Percentiles rank a stretch among this genome's conserved stretches.
phyloP scores from a whole-genome alignment of 2,888 invertebrate genomes.

The Congeria kusceri region DNA sequence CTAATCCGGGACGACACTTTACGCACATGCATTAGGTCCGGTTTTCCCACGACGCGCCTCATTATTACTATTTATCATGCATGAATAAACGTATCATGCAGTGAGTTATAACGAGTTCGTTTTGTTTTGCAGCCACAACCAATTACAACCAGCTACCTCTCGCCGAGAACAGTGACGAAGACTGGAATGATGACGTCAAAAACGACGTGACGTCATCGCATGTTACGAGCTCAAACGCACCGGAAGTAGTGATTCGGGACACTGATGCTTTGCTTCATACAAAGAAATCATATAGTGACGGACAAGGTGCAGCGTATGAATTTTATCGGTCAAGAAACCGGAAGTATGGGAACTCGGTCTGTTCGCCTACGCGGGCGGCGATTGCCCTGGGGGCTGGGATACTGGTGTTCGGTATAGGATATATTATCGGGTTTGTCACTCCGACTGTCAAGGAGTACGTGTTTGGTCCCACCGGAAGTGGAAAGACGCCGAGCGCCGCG shows the following conservation, averaged over 20 bases:
- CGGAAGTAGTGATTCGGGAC: conserved; percentile 53
- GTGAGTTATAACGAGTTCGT: no score
- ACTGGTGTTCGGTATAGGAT: conserved; percentile 64
- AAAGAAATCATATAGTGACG: conserved; percentile 8
- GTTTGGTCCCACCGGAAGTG: neutral
- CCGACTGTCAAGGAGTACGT: conserved; percentile 23
- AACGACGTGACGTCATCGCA: conserved; percentile 8
- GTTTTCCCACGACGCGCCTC: no score
- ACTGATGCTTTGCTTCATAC: conserved; percentile 23
- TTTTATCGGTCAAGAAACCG: conserved; percentile 38
- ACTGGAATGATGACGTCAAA: conserved; percentile 49
- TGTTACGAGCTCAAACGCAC: conserved; percentile 32
- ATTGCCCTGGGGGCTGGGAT: conserved; percentile 60
- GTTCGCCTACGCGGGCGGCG: conserved; percentile 64
- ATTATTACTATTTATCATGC: no score
- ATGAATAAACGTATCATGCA: no score
- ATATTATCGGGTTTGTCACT: conserved; percentile 66
- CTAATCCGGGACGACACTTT: no score
- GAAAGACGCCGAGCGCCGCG: neutral
- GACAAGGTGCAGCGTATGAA: conserved; percentile 52
- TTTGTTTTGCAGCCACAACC: conserved; percentile 29
- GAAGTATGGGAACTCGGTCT: conserved; percentile 42
- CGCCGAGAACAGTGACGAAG: conserved; percentile 65
- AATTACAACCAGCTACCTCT: conserved; percentile 64
- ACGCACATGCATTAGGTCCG: no score